A percentile compares a stretch with the other conserved stretches of the same genome.
These are phyloP conservation scores for Mus musculus DNA, from an alignment of 2,113 vertebrate genomes.

Conservation along the genomic window GRCm39 chr11:74584501-74585000, in stretches of 20 bases:
- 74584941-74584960: not conserved
- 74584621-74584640: no score
- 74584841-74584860: not conserved
- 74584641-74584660: no score
- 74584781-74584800: not conserved
- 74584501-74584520: no score
- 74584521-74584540: not conserved
- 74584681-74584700: no score
- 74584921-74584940: no score
- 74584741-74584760: not conserved
- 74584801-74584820: no score
- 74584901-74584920: not conserved
- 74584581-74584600: not conserved
- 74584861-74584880: not conserved
- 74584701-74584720: no score
- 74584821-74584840: not conserved
- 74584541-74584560: not conserved
- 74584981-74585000: not conserved
- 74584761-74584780: not conserved
- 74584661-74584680: no score
- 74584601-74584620: no score
- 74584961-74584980: not conserved
- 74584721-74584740: not conserved
- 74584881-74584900: not conserved
- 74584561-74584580: not conserved